These are phyloP conservation scores for Heliconius hermathena DNA, from an alignment of 1,140 invertebrate species.

Conservation along the genomic window DNA sequence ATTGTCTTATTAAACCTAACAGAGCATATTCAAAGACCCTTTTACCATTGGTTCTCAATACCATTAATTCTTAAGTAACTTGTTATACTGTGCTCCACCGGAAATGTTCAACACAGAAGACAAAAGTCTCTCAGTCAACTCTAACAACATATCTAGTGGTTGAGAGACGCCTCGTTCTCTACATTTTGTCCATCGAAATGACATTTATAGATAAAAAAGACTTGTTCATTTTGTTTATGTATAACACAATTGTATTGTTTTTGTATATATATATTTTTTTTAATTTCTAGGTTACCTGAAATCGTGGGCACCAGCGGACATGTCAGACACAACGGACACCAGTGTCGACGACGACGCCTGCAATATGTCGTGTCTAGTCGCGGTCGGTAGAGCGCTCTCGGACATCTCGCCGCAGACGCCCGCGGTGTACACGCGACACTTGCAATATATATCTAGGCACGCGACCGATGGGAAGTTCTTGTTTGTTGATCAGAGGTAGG, in stretches of 20 bases:
- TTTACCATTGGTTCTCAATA: too few relatives aligned
- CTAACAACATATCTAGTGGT: too few relatives aligned
- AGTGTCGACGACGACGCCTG: slow-evolving; percentile 86
- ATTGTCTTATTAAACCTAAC: too few relatives aligned
- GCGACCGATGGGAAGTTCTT: slow-evolving; percentile 97
- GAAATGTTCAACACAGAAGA: too few relatives aligned
- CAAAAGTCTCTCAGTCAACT: too few relatives aligned
- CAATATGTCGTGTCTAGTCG: slow-evolving; percentile 93
- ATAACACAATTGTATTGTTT: background rate
- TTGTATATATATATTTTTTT: background rate
- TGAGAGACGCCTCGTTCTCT: too few relatives aligned
- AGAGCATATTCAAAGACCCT: too few relatives aligned
- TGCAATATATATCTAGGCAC: slow-evolving; percentile 92
- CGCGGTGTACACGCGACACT: slow-evolving; percentile 78
- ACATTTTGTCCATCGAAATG: too few relatives aligned
- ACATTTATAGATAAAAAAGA: too few relatives aligned
- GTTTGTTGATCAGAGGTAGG: slow-evolving; percentile 94
- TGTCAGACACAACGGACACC: slow-evolving; percentile 76
- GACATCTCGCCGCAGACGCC: slow-evolving; percentile 54
- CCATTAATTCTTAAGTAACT: too few relatives aligned
- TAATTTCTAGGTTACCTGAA: slow-evolving; percentile 89
- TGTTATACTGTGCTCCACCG: too few relatives aligned
- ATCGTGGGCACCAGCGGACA: slow-evolving; percentile 93
- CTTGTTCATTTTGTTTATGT: too few relatives aligned
- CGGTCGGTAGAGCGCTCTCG: slow-evolving; percentile 88